phyloP scores from a whole-genome alignment of 1,140 invertebrate genomes.

The Scaptomyza graminum region DNA sequence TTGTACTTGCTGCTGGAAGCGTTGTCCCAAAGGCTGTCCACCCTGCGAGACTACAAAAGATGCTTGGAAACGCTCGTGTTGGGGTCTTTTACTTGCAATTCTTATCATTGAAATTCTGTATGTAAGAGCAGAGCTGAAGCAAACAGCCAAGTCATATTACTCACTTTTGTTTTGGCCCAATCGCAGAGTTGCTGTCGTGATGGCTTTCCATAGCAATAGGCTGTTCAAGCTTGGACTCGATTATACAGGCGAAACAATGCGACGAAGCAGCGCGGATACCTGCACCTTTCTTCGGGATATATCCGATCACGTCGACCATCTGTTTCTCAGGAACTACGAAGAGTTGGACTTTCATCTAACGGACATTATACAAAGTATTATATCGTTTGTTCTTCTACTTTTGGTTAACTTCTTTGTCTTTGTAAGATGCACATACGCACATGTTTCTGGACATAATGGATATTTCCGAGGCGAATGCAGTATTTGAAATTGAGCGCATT shows the following conservation, averaged over 20 bases:
- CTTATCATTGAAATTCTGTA: slow-evolving; percentile 91
- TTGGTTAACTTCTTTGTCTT: background rate
- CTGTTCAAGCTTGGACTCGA: slow-evolving; percentile 89
- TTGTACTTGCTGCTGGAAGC: slow-evolving; percentile 93
- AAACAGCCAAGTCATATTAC: no score
- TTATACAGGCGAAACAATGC: slow-evolving; percentile 86
- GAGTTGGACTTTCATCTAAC: slow-evolving; percentile 88
- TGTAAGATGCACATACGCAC: slow-evolving; percentile 54
- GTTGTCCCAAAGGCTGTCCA: slow-evolving; percentile 89
- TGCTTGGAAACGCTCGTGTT: slow-evolving; percentile 88
- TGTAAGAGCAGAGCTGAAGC: slow-evolving; percentile 82
- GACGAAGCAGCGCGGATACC: slow-evolving; percentile 87
- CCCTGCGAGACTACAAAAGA: slow-evolving; percentile 93
- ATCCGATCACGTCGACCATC: slow-evolving; percentile 86
- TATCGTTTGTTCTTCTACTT: background rate
- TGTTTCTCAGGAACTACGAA: slow-evolving; percentile 88
- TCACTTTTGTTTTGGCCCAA: background rate
- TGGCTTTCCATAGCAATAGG: slow-evolving; percentile 93
- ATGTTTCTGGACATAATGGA: slow-evolving; percentile 88
- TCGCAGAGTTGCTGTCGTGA: slow-evolving; percentile 90
- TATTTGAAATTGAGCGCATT: slow-evolving; percentile 89
- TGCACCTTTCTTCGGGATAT: slow-evolving; percentile 88
- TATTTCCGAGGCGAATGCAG: slow-evolving; percentile 89
- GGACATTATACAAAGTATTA: slow-evolving; percentile 86
- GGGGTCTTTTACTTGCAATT: slow-evolving; percentile 89